Evolutionary conservation across 2,888 invertebrate species (phyloP).

Genomic region (Nomada goodeniana): DNA sequence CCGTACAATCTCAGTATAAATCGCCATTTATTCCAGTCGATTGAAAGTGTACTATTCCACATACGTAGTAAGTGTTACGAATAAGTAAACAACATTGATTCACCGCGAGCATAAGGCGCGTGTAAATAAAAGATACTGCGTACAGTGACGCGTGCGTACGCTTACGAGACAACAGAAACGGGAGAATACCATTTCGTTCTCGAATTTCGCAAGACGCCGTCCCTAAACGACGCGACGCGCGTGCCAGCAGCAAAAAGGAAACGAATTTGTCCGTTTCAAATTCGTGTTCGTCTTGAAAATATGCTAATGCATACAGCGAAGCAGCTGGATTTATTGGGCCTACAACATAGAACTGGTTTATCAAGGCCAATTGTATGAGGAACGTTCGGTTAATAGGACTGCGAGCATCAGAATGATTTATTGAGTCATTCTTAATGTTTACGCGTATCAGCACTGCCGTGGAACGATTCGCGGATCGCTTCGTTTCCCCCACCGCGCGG

Average conservation of each 20-base stretch:
- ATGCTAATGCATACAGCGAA: conserved; percentile 19
- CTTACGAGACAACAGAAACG: not conserved
- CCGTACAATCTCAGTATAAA: not conserved
- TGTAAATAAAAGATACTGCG: conserved; percentile 18
- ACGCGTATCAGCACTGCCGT: not conserved
- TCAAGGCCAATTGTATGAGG: not conserved
- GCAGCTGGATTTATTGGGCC: not conserved
- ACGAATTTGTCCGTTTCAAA: not conserved
- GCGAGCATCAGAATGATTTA: too few relatives aligned
- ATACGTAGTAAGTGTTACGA: not conserved
- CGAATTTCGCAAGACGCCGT: not conserved
- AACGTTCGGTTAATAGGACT: not conserved
- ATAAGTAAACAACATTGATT: conserved; percentile 25
- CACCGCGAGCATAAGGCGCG: not conserved
- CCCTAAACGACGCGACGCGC: not conserved
- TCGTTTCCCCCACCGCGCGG: too few relatives aligned
- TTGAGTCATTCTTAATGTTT: too few relatives aligned
- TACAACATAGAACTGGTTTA: too few relatives aligned
- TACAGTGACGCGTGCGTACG: not conserved
- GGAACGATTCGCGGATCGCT: not conserved
- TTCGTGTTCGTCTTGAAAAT: conserved; percentile 8
- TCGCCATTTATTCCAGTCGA: too few relatives aligned
- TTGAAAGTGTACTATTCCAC: too few relatives aligned
- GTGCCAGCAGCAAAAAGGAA: conserved; percentile 5
- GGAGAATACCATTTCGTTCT: not conserved